These are phyloP conservation scores for Parazoanthus swiftii DNA, from an alignment of 92 coral and sea anemone species.

Conservation along the genomic window DNA sequence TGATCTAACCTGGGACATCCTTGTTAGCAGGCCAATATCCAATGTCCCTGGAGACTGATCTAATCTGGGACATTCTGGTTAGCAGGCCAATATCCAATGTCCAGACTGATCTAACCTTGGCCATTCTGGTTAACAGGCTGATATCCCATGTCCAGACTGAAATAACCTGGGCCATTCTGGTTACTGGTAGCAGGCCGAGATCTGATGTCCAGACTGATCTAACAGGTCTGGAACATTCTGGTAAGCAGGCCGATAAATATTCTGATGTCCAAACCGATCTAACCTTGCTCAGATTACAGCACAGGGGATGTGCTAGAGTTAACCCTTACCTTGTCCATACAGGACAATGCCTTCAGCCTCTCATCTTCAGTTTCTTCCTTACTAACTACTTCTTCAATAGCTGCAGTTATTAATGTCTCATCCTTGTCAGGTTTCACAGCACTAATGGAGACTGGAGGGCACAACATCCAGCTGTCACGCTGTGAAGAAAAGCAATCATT, in stretches of 20 bases:
- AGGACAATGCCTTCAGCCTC: constrained; percentile 49
- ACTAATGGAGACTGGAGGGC: constrained; percentile 71
- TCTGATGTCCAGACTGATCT: not conserved
- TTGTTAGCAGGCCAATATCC: too few species aligned
- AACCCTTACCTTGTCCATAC: constrained; percentile 62
- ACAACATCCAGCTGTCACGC: constrained; percentile 98
- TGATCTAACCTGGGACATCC: not conserved
- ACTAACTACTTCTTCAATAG: constrained; percentile 35
- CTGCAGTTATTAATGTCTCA: constrained; percentile 27
- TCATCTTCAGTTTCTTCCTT: constrained; percentile 37
- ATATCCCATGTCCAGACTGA: too few species aligned
- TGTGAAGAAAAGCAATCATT: constrained; percentile 8
- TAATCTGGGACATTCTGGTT: too few species aligned
- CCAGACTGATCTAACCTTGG: too few species aligned
- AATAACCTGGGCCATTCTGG: too few species aligned
- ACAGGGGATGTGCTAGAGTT: too few species aligned
- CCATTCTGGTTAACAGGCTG: too few species aligned
- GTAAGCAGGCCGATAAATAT: not conserved
- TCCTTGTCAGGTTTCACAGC: constrained; percentile 12
- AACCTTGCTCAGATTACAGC: too few species aligned
- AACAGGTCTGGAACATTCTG: too few species aligned
- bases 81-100: too few species aligned
- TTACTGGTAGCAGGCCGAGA: too few species aligned
- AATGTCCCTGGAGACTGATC: too few species aligned
- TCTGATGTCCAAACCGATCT: not conserved